These are phyloP conservation scores for Dendrocincla tyrannina DNA, from an alignment of 2,797 vertebrate species.

Conservation along the genomic window DNA sequence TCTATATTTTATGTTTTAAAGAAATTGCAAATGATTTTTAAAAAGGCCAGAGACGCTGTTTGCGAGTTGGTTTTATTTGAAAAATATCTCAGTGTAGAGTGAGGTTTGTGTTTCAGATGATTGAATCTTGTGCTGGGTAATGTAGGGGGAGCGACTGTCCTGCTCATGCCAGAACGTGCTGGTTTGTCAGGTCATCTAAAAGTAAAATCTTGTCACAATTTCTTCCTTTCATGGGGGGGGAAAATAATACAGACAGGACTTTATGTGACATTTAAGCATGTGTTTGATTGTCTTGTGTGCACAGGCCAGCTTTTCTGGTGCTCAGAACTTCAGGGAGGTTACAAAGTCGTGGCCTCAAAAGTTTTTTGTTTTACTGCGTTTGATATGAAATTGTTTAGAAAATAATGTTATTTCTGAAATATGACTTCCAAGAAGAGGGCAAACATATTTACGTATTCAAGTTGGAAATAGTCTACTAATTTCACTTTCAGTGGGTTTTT, in stretches of 20 bases:
- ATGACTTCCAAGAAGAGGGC: background rate
- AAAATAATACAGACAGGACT: background rate
- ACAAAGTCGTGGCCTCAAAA: conserved; percentile 41
- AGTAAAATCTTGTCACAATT: conserved; percentile 34
- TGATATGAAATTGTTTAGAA: background rate
- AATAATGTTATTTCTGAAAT: background rate
- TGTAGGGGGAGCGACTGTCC: conserved; percentile 6
- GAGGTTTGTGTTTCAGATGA: conserved; percentile 39
- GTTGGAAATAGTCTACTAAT: background rate
- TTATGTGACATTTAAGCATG: background rate
- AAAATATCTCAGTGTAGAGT: background rate
- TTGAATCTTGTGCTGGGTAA: conserved; percentile 39
- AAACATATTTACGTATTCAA: background rate
- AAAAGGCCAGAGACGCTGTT: conserved; percentile 28
- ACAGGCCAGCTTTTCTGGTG: conserved; percentile 32
- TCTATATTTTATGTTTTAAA: conserved; percentile 41
- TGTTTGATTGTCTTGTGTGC: conserved; percentile 12
- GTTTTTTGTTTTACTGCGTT: background rate
- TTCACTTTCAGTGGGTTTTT: background rate
- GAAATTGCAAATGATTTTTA: background rate
- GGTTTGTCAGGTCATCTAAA: background rate
- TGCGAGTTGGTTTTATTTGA: conserved; percentile 31
- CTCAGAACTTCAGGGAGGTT: conserved; percentile 56
- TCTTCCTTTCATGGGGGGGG: background rate
- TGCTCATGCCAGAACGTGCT: conserved; percentile 17